Evolutionary conservation across 2,888 invertebrate species (phyloP).

Genomic region (Alviniconcha strummeri): DNA sequence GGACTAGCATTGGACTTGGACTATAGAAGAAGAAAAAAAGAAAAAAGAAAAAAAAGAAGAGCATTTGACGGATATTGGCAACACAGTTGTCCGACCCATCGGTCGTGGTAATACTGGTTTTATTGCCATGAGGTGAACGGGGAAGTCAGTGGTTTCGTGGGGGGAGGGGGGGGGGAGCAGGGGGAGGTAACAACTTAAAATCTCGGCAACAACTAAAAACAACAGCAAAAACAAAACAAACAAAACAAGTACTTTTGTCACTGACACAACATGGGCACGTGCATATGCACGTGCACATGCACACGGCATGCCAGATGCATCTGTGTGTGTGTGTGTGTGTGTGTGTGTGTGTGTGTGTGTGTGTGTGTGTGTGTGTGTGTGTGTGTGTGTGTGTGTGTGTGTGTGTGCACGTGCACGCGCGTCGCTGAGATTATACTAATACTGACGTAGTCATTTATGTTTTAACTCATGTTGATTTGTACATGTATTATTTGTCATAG

Average conservation of each 20-base stretch:
- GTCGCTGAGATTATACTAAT: too few relatives aligned
- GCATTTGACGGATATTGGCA: not conserved
- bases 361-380: slow-evolving; percentile 22
- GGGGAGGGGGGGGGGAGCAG: too few relatives aligned
- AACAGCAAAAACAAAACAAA: not conserved
- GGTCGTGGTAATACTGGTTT: too few relatives aligned
- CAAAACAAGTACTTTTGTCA: not conserved
- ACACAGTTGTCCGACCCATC: too few relatives aligned
- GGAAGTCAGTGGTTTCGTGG: not conserved
- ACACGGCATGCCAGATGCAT: too few relatives aligned
- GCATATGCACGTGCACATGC: not conserved
- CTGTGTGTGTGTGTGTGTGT: not conserved
- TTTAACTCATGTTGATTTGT: too few relatives aligned
- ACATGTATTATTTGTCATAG: too few relatives aligned
- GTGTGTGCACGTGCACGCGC: not conserved
- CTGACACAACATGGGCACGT: not conserved
- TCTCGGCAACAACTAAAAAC: too few relatives aligned
- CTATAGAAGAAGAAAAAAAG: not conserved
- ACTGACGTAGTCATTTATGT: too few relatives aligned
- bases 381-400: slow-evolving; percentile 22
- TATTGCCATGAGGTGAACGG: too few relatives aligned
- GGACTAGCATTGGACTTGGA: not conserved
- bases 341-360: slow-evolving; percentile 15
- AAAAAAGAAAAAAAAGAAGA: not conserved
- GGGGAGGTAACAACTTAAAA: too few relatives aligned